Evolutionary conservation across 2,888 invertebrate genomes (phyloP), one percentile per base, ranked within the genome.

Genomic region (Euplexia lucipara): DNA sequence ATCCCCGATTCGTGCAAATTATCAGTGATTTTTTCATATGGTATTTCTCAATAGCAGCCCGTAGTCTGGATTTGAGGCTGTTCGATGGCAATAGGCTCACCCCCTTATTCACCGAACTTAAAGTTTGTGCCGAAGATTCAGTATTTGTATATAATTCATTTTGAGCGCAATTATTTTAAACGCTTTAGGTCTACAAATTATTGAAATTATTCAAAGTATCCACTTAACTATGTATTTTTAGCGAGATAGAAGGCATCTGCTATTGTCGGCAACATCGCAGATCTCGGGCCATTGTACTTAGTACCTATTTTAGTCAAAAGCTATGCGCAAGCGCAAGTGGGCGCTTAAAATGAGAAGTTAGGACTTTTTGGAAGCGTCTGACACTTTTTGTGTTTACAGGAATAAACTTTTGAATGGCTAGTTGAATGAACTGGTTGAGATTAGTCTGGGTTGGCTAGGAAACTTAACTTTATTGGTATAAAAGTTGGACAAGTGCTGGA

Each of bases 271-370:
- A 54, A 45, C 45, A 37, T 52, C 39, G 39, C 56, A 44, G 56
- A 57, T 35, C 68, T 20, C 64, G 44, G 79, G 79, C 79, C 79
- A 70, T 78, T 79, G 78, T 79, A 76, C 78, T 79, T 70, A 68
- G 59, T 45, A 49, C 79, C 79, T 79, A 79, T 79, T 79, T 79
- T 74, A 64, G 78, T 66, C 64, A 70, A 63, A 78, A 73, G 79
- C 58, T 66, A 54, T 75, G 66, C 60, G 75, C 60, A 34, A 14
- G 6, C 70, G 75, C 70, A 75, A 64, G 42, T 64, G 51, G n/a
- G 5, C 34, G 42, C 54, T 26, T 56, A 59, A 64, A 44, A 51
- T 56, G 37, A 26, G 54, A n/a, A 73, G 52, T 75, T 58, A 45
- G 12, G 60, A 66, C 65, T 70, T 75, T 73, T 75, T 70, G 59